These are phyloP conservation scores for Tetragonula clypearis DNA, from an alignment of 1,140 invertebrate genomes.

Conservation along the genomic window DNA sequence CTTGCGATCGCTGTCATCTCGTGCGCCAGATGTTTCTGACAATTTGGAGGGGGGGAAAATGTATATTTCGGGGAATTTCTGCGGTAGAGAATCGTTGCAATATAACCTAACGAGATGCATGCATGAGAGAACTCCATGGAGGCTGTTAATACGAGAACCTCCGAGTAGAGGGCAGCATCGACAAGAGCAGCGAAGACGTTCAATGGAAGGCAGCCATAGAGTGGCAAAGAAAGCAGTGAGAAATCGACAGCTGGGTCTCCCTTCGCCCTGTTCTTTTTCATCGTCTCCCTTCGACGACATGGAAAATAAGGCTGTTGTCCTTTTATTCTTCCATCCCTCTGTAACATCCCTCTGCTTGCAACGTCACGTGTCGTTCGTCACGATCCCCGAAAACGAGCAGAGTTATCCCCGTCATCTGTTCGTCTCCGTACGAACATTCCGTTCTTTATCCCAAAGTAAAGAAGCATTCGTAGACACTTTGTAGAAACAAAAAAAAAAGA, in stretches of 20 bases:
- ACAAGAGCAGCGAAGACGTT: constrained; percentile 46
- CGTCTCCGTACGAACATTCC: not conserved
- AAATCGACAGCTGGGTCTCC: constrained; percentile 57
- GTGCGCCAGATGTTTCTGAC: not conserved
- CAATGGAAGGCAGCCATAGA: not conserved
- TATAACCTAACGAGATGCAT: not conserved
- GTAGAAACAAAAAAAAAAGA: not conserved
- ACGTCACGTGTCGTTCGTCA: constrained; percentile 20
- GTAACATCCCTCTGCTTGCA: not conserved
- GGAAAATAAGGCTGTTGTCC: constrained; percentile 11
- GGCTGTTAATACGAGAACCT: not conserved
- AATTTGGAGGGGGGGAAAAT: not conserved
- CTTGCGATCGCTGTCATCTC: not conserved
- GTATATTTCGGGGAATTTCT: too few relatives aligned
- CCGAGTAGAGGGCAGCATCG: constrained; percentile 60
- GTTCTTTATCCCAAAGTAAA: not conserved
- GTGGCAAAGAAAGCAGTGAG: constrained; percentile 36
- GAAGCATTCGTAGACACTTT: not conserved
- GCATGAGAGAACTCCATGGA: not conserved
- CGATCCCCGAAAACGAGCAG: not conserved
- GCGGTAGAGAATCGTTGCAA: not conserved
- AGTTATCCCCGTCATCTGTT: not conserved
- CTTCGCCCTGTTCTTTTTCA: constrained; percentile 13
- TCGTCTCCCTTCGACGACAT: not conserved
- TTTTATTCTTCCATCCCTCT: constrained; percentile 35